phyloP scores from a whole-genome alignment of 2,797 vertebrate genomes.

The Ctenochaetus hawaiiensis region DNA sequence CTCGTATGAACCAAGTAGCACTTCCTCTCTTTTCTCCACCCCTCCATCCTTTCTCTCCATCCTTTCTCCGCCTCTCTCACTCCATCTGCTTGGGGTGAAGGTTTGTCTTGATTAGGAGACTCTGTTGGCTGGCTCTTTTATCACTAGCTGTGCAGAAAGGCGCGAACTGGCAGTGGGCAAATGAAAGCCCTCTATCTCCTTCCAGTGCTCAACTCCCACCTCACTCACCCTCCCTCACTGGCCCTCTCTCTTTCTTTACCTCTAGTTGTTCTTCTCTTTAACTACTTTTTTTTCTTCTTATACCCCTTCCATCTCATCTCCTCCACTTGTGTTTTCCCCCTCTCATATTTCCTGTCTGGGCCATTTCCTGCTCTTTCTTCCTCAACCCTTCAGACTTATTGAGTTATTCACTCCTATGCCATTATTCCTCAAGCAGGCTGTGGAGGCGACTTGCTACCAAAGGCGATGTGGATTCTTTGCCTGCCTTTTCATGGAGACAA shows the following conservation, averaged over 20 bases:
- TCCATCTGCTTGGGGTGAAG: conserved; percentile 75
- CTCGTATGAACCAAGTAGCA: conserved; percentile 57
- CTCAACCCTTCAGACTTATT: conserved; percentile 37
- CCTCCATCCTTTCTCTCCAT: conserved; percentile 1
- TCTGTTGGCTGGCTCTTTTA: conserved; percentile 80
- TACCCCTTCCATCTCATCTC: neutral
- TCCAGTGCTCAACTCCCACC: conserved; percentile 61
- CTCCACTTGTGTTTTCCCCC: conserved; percentile 20
- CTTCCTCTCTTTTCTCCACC: conserved; percentile 28
- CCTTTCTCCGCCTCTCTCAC: conserved; percentile 39
- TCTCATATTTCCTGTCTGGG: conserved; percentile 50
- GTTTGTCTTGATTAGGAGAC: conserved; percentile 85
- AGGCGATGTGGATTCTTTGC: conserved; percentile 27
- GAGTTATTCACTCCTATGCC: conserved; percentile 49
- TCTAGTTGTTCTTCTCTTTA: conserved; percentile 56
- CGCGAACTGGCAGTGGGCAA: conserved; percentile 80
- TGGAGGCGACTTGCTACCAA: conserved; percentile 36
- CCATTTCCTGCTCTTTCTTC: conserved; percentile 57
- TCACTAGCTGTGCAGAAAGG: conserved; percentile 80
- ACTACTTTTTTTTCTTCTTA: neutral
- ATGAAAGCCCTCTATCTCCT: conserved; percentile 82
- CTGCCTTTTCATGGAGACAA: conserved; percentile 44
- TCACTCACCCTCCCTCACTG: conserved; percentile 25
- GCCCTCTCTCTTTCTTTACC: conserved; percentile 38
- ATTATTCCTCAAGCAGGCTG: conserved; percentile 21